Percentiles rank a stretch among this genome's conserved stretches.
phyloP scores from a whole-genome alignment of 2,113 vertebrate species.

The Ciconia maguari region DNA sequence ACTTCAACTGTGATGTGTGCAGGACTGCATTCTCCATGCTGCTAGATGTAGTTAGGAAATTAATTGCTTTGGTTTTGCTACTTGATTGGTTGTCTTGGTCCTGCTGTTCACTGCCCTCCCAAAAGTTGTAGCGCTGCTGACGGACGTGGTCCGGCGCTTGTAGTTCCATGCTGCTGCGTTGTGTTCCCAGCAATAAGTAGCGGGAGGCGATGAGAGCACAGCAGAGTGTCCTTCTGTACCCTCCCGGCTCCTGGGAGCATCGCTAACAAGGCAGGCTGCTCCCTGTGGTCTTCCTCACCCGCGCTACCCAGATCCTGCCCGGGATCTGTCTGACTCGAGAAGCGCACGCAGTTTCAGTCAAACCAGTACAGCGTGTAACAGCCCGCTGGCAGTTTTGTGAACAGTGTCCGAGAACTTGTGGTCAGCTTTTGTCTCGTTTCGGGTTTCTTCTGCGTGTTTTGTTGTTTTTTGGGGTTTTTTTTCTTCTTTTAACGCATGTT shows the following conservation, averaged over 20 bases:
- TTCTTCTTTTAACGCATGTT: slow-evolving; percentile 43
- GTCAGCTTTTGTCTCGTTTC: slow-evolving; percentile 62
- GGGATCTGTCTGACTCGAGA: slow-evolving; percentile 58
- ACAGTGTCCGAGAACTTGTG: slow-evolving; percentile 63
- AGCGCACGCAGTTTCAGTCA: slow-evolving; percentile 47
- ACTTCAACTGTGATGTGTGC: slow-evolving; percentile 75
- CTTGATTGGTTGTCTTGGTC: slow-evolving; percentile 66
- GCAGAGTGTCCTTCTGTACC: slow-evolving; percentile 48
- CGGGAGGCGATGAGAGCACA: slow-evolving; percentile 63
- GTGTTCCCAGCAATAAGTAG: slow-evolving; percentile 67
- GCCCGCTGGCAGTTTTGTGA: slow-evolving; percentile 66
- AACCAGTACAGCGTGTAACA: slow-evolving; percentile 49
- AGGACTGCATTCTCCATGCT: slow-evolving; percentile 77
- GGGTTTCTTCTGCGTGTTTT: slow-evolving; percentile 5
- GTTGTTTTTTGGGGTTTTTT: neutral
- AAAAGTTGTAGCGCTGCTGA: slow-evolving; percentile 19
- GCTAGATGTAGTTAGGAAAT: slow-evolving; percentile 72
- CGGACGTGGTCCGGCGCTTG: neutral
- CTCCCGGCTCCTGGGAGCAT: slow-evolving; percentile 23
- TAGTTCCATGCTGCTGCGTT: slow-evolving; percentile 42
- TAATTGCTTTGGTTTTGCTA: slow-evolving; percentile 77
- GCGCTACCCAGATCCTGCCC: slow-evolving; percentile 62
- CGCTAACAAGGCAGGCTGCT: slow-evolving; percentile 52
- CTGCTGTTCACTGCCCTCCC: slow-evolving; percentile 68
- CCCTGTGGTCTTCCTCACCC: slow-evolving; percentile 57